Evolutionary conservation across 2,113 vertebrate genomes (phyloP).

Genomic region (Paradoxurus hermaphroditus): DNA sequence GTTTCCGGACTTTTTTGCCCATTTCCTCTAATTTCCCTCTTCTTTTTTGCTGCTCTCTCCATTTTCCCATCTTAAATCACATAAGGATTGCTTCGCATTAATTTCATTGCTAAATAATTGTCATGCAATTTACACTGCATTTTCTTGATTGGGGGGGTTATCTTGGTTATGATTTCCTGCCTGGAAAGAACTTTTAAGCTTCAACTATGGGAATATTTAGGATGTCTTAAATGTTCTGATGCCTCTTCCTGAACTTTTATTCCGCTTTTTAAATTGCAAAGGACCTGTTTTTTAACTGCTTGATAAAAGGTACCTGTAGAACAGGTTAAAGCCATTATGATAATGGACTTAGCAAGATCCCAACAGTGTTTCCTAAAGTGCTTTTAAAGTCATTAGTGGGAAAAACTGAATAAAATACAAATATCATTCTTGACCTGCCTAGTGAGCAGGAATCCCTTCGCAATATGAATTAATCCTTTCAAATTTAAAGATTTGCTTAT

Average conservation of each 20-base stretch:
- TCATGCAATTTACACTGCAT: neutral
- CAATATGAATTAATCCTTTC: neutral
- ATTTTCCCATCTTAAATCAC: neutral
- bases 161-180: neutral
- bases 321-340: neutral
- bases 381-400: neutral
- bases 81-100: neutral
- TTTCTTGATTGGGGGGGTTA: neutral
- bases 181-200: neutral
- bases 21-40: neutral
- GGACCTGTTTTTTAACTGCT: neutral
- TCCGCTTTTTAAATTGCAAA: neutral
- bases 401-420: neutral
- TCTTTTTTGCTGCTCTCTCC: neutral
- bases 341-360: neutral
- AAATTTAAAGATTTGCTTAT: neutral
- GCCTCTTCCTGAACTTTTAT: neutral
- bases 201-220: neutral
- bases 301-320: neutral
- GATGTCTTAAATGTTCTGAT: neutral
- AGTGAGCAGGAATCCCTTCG: neutral
- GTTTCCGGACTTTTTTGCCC: neutral
- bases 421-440: neutral
- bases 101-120: neutral
- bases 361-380: neutral